These are phyloP conservation scores for Lepidothrix coronata DNA, from an alignment of 2,113 vertebrate species.

Conservation along the genomic window DNA sequence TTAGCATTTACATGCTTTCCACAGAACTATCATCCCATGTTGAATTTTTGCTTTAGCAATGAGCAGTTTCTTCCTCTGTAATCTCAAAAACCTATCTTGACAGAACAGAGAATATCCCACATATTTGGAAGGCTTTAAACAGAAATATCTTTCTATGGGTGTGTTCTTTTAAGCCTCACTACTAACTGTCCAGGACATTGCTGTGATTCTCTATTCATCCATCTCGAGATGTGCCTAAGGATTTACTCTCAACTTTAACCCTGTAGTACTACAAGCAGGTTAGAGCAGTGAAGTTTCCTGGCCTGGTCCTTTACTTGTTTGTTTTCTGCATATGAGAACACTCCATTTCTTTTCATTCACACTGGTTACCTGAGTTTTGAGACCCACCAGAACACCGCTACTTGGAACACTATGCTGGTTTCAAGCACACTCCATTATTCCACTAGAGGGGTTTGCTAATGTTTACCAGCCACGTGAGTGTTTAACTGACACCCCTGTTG, in stretches of 20 bases:
- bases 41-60: not conserved
- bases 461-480: not conserved
- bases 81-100: not conserved
- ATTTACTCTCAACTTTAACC: not conserved
- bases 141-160: not conserved
- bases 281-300: not conserved
- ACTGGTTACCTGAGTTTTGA: not conserved
- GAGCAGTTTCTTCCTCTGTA: not conserved
- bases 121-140: not conserved
- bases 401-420: rapidly evolving
- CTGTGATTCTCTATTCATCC: not conserved
- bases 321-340: rapidly evolving
- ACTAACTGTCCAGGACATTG: rapidly evolving
- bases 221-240: not conserved
- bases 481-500: rapidly evolving
- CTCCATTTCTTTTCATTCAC: rapidly evolving
- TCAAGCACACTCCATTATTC: too few relatives aligned
- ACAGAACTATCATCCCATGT: not conserved
- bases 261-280: not conserved
- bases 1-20: not conserved
- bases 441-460: not conserved
- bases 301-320: rapidly evolving
- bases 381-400: not conserved
- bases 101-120: not conserved
- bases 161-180: not conserved